Percentiles rank a stretch among this genome's conserved stretches.
Evolutionary conservation across 1,140 invertebrate genomes (phyloP).

Genomic region (Oscheius sp.): DNA sequence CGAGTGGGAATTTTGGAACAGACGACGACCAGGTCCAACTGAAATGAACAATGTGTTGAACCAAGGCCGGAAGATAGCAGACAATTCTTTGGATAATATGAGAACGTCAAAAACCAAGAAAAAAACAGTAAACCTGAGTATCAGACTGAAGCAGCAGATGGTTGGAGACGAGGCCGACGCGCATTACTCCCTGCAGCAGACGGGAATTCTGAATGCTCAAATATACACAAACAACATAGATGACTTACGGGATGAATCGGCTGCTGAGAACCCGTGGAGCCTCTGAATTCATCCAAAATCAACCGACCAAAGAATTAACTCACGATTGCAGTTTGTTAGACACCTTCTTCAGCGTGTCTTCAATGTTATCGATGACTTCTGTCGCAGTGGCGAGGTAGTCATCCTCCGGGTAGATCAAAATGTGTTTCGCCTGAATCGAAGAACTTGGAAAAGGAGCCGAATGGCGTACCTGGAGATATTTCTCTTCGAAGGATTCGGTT

Average conservation of each 20-base stretch:
- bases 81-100: no score
- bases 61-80: no score
- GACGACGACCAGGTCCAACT: not conserved
- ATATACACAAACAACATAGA: no score
- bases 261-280: no score
- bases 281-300: no score
- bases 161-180: not conserved
- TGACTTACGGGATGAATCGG: no score
- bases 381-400: not conserved
- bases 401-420: slow-evolving; percentile 5
- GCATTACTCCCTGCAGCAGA: not conserved
- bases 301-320: no score
- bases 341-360: not conserved
- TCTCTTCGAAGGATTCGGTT: not conserved
- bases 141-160: not conserved
- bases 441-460: slow-evolving; percentile 9
- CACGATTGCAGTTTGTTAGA: no score
- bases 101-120: not conserved
- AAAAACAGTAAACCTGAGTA: not conserved
- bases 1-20: not conserved
- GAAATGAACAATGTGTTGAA: no score
- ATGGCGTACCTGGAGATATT: not conserved
- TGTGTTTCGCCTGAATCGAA: slow-evolving; percentile 35
- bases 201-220: no score
- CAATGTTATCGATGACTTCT: not conserved